Conservation (phyloP, 2,797 vertebrate species). For the Petrocephalus schoutedeni region DNA sequence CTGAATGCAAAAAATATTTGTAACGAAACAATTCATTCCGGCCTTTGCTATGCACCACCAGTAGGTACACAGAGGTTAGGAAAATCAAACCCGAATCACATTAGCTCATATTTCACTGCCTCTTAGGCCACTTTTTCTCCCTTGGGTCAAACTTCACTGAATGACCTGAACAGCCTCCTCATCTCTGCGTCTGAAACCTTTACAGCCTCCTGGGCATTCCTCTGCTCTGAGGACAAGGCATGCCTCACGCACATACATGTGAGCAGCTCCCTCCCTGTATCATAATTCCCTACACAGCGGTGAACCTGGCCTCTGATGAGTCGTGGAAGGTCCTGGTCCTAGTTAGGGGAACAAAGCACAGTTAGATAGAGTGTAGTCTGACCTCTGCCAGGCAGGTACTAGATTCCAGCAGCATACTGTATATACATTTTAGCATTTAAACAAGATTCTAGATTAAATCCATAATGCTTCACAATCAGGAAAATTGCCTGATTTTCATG, state of each 20-base stretch:
- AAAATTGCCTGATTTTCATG: not conserved
- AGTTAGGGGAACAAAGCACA: conserved; percentile 31
- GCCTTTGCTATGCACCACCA: not conserved
- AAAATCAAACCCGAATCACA: conserved; percentile 7
- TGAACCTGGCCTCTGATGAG: conserved; percentile 86
- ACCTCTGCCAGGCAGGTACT: not conserved
- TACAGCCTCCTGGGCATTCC: conserved; percentile 75
- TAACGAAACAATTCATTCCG: not conserved
- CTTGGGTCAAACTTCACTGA: conserved; percentile 67
- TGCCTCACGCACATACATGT: conserved; percentile 82
- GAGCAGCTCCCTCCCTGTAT: conserved; percentile 70
- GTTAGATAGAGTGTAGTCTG: not conserved
- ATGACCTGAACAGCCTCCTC: conserved; percentile 62
- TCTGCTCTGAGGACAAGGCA: conserved; percentile 73
- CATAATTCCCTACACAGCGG: conserved; percentile 86
- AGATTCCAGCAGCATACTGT: not conserved
- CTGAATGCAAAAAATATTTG: not conserved
- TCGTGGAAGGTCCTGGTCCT: conserved; percentile 85
- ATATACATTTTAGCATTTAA: conserved; percentile 14
- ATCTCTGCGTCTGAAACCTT: conserved; percentile 76
- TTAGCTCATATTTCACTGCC: not conserved
- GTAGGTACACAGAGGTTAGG: not conserved
- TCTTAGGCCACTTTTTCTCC: not conserved
- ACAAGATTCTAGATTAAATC: not conserved
- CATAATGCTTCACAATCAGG: not conserved